phyloP scores from a whole-genome alignment of 2,888 invertebrate species.

The Sialis lutaria region DNA sequence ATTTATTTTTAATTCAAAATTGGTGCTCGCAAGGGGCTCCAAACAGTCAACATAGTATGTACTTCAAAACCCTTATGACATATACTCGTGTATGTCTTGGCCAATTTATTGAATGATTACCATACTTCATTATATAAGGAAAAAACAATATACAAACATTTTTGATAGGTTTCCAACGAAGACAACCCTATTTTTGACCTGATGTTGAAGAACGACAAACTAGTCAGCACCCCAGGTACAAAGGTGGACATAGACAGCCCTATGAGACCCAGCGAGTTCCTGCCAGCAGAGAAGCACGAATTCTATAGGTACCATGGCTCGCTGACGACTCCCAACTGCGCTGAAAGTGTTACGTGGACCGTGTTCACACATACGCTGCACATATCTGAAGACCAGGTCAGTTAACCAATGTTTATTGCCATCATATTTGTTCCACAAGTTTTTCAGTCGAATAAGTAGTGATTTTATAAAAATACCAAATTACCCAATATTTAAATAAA shows the following conservation, averaged over 20 bases:
- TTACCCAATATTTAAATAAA: too few relatives aligned
- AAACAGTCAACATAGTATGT: too few relatives aligned
- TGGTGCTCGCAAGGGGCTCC: too few relatives aligned
- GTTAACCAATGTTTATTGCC: too few relatives aligned
- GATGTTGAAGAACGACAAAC: slow-evolving; percentile 11
- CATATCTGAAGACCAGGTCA: slow-evolving; percentile 31
- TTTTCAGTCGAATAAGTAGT: too few relatives aligned
- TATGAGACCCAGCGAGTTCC: slow-evolving; percentile 18
- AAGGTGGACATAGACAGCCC: slow-evolving; percentile 5
- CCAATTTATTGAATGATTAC: too few relatives aligned
- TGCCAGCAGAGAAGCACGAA: slow-evolving; percentile 32
- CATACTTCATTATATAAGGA: not conserved
- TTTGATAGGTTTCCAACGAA: not conserved
- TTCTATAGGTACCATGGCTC: slow-evolving; percentile 56
- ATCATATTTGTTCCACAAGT: too few relatives aligned
- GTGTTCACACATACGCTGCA: slow-evolving; percentile 36
- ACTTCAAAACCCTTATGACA: too few relatives aligned
- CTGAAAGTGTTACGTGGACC: slow-evolving; percentile 59
- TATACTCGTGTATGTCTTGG: too few relatives aligned
- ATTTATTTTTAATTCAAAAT: too few relatives aligned
- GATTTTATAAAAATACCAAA: too few relatives aligned
- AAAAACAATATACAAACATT: not conserved
- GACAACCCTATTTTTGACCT: not conserved
- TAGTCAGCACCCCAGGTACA: slow-evolving; percentile 12
- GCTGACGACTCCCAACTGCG: slow-evolving; percentile 55